Base-by-base conservation (phyloP, 2,113 vertebrate genomes). In the Spea multiplicata region DNA sequence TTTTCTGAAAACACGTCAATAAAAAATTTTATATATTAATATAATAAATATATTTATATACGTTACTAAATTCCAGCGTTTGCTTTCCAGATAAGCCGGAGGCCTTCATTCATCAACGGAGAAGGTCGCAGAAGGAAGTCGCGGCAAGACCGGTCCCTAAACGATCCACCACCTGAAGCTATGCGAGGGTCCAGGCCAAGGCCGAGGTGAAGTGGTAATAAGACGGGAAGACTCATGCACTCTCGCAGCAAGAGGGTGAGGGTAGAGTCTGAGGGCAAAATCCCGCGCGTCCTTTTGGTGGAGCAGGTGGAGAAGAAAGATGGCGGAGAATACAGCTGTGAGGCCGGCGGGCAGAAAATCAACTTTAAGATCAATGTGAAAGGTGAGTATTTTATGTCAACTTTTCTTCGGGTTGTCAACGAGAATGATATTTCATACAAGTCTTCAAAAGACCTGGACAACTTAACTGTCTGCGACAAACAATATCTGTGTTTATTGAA, bases 321-420 rank as follows among this genome's bases (percentile, higher is more conserved):
- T 76, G 90, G 85, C 66, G 94, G 93, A 65, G 90, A 92, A 14
- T 95, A 94, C 80, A 92, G 6, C 66, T 95, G 94, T 0, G 92
- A 94, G 82, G 89, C 88, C 8, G 91, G 84, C 73, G 89, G 84
- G 10, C 92, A 94, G 52, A 94, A 92, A 66, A 79, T 94, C 44
- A 84, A 83, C 82, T 95, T 94, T 85, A 89, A 50, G 44, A 30
- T 95, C 30, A 0, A 0, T 0, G 81, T 93, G 0, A 81, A 85
- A 90, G 93, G 93, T 95, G 0, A 62, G 48, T 8, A 13, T 30
- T 2, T 30, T 30, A 30, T 30, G 30, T 30, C 30, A 30, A 30
- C 30, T 30, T 2, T 30, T 30, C 30, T 30, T 30, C 30, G 30
- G 30, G 30, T 30, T 30, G 30, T 30, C 30, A 30, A 30, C 30